Evolutionary conservation across 1,140 invertebrate genomes (phyloP), one percentile per base, ranked within the genome.

Genomic region (Epicauta chinensis): DNA sequence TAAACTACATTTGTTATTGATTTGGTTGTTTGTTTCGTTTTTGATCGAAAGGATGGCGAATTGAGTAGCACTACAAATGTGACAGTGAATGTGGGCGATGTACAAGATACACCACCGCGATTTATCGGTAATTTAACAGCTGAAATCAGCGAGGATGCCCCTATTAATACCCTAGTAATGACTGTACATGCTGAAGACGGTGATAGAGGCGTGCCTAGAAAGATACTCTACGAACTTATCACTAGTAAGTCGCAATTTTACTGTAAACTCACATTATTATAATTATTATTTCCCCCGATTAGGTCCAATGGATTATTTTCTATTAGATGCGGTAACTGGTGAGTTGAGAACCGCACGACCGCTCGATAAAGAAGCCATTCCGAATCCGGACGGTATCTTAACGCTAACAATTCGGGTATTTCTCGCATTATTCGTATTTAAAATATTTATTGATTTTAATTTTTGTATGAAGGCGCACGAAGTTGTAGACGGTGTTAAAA

Each of bases 261-360:
- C 7, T 38, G 30, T 38, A 38, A 52, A 16, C 6, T 34, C 2
- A n/a, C n/a, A n/a, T n/a, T 17, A 47, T 34, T 34, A 34, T n/a
- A 5, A 7, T 23, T 23, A 11, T 34, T 34, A 3, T 34, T 34
- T 34, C 32, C 6, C 29, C 6, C 1, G 68, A 71, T 10, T 60
- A 92, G 89, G 93, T 80, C 89, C 89, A 3, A 81, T 86, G 63
- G 87, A 93, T 63, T 92, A 89, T 65, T 94, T 94, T 66, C 71
- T 86, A 7, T 63, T 94, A 58, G 86, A 94, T 70, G 73, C 81
- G 16, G 75, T 79, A 14, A 84, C 80, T 7, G 91, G 91, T 6
- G 87, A 92, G 66, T 66, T 94, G 32, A 79, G 81, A 56, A 92
- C 89, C 0, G 89, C 87, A 0, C 86, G 86, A 59, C 89, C 87